Evolutionary conservation across 2,888 invertebrate genomes (phyloP), one percentile per base, ranked within the genome.

Genomic region (Diloba caeruleocephala): DNA sequence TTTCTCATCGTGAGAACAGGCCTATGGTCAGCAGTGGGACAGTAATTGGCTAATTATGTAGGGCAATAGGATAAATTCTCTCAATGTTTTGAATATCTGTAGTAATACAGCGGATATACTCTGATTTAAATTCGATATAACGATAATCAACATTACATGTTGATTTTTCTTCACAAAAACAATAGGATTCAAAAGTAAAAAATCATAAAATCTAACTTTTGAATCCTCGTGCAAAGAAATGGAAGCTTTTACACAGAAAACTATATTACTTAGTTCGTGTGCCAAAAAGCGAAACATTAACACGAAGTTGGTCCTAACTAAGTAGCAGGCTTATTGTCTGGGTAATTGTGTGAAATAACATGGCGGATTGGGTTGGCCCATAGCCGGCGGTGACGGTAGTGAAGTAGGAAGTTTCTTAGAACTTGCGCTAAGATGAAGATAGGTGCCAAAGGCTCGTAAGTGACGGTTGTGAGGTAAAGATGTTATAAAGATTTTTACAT

Each of bases 331-430:
- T 50, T 39, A 53, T 69, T 66, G 58, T 67, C 64, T 70, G 65
- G 72, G 65, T 86, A 85, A 87, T 84, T 87, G 81, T 80, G 79
- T 82, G 79, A 74, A 84, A 84, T 81, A 87, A 85, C 82, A 85
- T 72, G 68, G 71, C 71, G 82, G 81, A 21, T 21, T 21, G 79
- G 34, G 52, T 77, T 79, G 77, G 79, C 80, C 86, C 82, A 80
- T 82, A 78, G 81, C 84, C 78, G 57, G 67, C 59, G 81, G 81
- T 59, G 57, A 43, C 62, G 72, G 70, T 67, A 57, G 66, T 12
- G 10, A 12, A 63, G 49, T 41, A 48, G 1, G 64, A 83, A 88
- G 80, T 87, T 88, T 76, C 79, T 70, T 65, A 62, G 64, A 81
- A 77, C 74, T 75, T 74, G 63, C 51, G 64, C 70, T 75, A 73